These are phyloP conservation scores for Ariolimax columbianus DNA, from an alignment of 2,888 invertebrate species.

Conservation along the genomic window DNA sequence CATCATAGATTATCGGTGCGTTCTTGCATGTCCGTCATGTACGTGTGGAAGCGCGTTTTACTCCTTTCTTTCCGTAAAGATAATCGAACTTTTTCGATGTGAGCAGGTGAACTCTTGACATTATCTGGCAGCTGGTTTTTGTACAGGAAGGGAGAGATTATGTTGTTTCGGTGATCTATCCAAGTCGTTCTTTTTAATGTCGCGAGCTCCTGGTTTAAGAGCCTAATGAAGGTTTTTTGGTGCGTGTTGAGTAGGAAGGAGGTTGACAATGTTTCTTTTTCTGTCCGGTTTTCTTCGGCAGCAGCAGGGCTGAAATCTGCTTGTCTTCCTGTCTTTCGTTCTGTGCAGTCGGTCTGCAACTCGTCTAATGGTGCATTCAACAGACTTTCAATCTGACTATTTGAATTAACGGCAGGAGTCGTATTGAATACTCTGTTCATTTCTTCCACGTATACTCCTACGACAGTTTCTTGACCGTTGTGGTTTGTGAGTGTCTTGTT, in stretches of 20 bases:
- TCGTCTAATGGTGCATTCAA: not conserved
- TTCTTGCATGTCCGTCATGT: conserved; percentile 67
- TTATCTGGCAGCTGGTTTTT: not conserved
- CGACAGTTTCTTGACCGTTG: not conserved
- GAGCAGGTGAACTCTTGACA: not conserved
- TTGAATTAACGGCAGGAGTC: not conserved
- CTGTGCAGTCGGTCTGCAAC: not conserved
- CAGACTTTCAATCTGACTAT: not conserved
- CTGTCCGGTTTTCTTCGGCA: not conserved
- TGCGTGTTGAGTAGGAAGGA: not conserved
- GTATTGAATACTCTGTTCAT: not conserved
- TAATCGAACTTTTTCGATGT: conserved; percentile 60
- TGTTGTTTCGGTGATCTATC: not conserved
- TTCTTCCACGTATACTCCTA: not conserved
- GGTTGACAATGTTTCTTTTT: not conserved
- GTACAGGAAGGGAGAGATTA: not conserved
- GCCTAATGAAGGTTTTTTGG: not conserved
- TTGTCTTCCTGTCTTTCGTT: not conserved
- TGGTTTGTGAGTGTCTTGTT: not conserved
- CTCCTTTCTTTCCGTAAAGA: conserved; percentile 65
- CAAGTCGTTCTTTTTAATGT: conserved; percentile 4
- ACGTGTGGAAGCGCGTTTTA: conserved; percentile 64
- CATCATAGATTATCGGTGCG: too few species aligned
- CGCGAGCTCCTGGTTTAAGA: not conserved
- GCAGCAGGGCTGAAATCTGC: not conserved